phyloP scores from a whole-genome alignment of 2,888 invertebrate species.

The Alcis repandata region DNA sequence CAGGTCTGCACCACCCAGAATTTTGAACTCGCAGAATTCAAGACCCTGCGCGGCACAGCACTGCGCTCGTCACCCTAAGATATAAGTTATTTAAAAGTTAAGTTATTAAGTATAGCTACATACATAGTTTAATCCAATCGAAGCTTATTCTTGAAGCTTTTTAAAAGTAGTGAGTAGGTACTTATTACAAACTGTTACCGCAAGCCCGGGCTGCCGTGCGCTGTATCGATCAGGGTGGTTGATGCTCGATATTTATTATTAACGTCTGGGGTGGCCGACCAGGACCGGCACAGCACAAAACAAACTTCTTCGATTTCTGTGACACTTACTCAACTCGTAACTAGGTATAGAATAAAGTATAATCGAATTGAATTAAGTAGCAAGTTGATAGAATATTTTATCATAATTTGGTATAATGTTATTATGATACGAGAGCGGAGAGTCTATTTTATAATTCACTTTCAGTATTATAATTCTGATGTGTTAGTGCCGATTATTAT shows the following conservation, averaged over 20 bases:
- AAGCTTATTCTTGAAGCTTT: not conserved
- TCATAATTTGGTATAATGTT: not conserved
- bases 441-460: too few species aligned
- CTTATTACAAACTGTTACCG: slow-evolving; percentile 24
- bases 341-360: not conserved
- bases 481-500: too few species aligned
- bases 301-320: slow-evolving; percentile 23
- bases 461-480: too few species aligned
- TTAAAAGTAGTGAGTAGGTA: not conserved
- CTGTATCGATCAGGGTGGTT: slow-evolving; percentile 41
- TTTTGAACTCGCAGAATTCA: too few species aligned
- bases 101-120: too few species aligned
- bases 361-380: slow-evolving; percentile 12
- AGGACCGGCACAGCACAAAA: slow-evolving; percentile 33
- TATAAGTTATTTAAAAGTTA: too few species aligned
- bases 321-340: too few species aligned
- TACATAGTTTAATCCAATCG: too few species aligned
- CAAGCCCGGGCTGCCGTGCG: slow-evolving; percentile 22
- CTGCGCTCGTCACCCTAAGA: too few species aligned
- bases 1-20: too few species aligned
- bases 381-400: not conserved
- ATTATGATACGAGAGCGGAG: too few species aligned
- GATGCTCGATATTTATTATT: slow-evolving; percentile 43
- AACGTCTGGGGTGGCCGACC: slow-evolving; percentile 31
- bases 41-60: too few species aligned